phyloP scores from a whole-genome alignment of 2,113 vertebrate species.

The Xyliphius kryptos region DNA sequence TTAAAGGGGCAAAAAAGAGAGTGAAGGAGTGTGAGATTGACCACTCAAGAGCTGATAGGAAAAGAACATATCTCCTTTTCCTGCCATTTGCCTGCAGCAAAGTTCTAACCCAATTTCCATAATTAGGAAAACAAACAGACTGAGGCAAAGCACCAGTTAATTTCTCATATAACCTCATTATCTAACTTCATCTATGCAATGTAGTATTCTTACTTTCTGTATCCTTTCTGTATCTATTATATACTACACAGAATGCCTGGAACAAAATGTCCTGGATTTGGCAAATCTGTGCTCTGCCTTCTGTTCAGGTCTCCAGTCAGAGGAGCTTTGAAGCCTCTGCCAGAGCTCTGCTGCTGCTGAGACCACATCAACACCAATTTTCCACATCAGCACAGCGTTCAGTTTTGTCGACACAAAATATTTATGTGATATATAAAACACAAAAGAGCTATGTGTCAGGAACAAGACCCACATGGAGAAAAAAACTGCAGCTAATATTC shows the following conservation, averaged over 20 bases:
- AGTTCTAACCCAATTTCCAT: conserved; percentile 22
- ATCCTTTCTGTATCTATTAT: too few relatives aligned
- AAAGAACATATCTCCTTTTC: conserved; percentile 4
- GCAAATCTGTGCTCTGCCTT: background rate
- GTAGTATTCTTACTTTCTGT: too few relatives aligned
- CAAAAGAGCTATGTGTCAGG: background rate
- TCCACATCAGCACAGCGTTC: background rate
- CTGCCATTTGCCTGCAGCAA: conserved; percentile 10
- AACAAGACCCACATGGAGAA: conserved; percentile 5
- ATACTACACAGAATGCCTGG: conserved; percentile 1
- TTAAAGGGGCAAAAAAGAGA: too few relatives aligned
- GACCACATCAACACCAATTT: conserved; percentile 14
- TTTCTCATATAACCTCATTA: conserved; percentile 9
- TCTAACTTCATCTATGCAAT: background rate
- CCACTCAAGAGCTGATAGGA: background rate
- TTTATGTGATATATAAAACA: too few relatives aligned
- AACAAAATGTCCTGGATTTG: conserved; percentile 10
- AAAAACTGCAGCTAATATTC: too few relatives aligned
- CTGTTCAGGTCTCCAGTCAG: conserved; percentile 12
- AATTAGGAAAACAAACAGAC: conserved; percentile 20
- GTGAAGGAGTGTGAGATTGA: too few relatives aligned
- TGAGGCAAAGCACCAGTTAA: background rate
- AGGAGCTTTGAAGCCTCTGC: conserved; percentile 16
- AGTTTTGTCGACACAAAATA: conserved; percentile 1
- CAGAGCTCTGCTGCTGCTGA: conserved; percentile 12